Base-by-base conservation (phyloP, 2,113 vertebrate genomes). In the Zosterops japonicus region DNA sequence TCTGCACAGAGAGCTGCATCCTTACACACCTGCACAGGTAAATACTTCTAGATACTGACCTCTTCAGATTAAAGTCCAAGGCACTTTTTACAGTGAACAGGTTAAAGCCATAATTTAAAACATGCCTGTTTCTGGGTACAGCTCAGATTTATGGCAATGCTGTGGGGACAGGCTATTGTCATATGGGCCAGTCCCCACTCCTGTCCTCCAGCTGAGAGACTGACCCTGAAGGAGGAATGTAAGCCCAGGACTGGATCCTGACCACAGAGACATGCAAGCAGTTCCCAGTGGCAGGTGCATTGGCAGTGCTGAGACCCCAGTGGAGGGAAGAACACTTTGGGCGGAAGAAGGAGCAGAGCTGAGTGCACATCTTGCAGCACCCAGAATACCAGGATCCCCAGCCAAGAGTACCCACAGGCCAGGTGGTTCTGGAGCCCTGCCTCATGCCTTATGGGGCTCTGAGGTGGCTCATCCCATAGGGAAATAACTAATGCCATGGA, bases 41-140 rank as follows among this genome's bases (percentile, higher is more conserved):
- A 87, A 96, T 97, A 96, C 94, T 95, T 97, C 94, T 95, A 96
- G 93, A 95, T 94, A 96, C 97, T 93, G 97, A 98, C 97, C 98
- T 98, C 97, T 98, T 98, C 96, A 95, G 97, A 97, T 96, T 98
- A 97, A 98, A 98, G 97, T 98, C 98, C 98, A 98, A 98, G 98
- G 98, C 98, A 98, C 98, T 98, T 98, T 98, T 98, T 98, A 98
- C 98, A 98, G 98, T 98, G 97, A 98, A 98, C 98, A 98, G 98
- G 89, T 98, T 98, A 98, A 98, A 98, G 98, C 98, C 98, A 97
- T 98, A 97, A 95, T 97, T 97, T 94, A 93, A 96, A 95, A 95
- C 95, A 94, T 81, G 97, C 96, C 97, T 98, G 97, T 97, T 98
- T 98, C 97, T 97, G 98, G 95, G 97, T 96, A 97, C 97, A 97